Conservation (phyloP, 2,113 vertebrate species). For the Corythaeola cristata region DNA sequence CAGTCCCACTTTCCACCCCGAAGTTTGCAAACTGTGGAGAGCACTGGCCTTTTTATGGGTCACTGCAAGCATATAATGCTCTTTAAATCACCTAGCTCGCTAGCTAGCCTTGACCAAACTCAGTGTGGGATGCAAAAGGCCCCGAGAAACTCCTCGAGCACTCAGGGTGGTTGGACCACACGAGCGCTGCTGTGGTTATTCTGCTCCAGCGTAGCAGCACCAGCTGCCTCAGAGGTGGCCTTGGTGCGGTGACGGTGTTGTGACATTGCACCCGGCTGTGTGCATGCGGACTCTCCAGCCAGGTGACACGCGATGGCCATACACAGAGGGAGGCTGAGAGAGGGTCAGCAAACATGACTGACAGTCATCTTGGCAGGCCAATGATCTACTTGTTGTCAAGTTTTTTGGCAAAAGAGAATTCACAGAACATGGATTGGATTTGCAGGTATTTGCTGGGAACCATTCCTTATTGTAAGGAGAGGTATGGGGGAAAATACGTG, state of each 20-base stretch:
- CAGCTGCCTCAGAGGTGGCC: background rate
- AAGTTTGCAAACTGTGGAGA: background rate
- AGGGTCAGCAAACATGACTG: background rate
- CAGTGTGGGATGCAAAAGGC: background rate
- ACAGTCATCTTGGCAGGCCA: accelerated
- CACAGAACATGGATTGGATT: accelerated
- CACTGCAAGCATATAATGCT: accelerated
- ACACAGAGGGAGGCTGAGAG: background rate
- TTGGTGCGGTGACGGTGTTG: background rate
- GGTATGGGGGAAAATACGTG: background rate
- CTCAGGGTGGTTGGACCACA: background rate
- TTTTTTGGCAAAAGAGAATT: background rate
- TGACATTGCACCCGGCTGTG: accelerated
- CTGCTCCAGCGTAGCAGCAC: background rate
- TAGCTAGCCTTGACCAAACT: background rate
- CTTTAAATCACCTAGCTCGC: background rate
- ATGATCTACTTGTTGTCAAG: background rate
- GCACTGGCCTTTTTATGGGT: background rate
- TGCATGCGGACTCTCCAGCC: background rate
- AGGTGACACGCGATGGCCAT: accelerated
- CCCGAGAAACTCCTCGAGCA: background rate
- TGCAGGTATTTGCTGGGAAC: background rate
- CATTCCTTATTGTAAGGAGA: background rate
- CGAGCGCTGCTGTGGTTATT: background rate
- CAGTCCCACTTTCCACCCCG: background rate